Conservation (phyloP, 2,797 vertebrate genomes). For the Hydrolagus colliei region DNA sequence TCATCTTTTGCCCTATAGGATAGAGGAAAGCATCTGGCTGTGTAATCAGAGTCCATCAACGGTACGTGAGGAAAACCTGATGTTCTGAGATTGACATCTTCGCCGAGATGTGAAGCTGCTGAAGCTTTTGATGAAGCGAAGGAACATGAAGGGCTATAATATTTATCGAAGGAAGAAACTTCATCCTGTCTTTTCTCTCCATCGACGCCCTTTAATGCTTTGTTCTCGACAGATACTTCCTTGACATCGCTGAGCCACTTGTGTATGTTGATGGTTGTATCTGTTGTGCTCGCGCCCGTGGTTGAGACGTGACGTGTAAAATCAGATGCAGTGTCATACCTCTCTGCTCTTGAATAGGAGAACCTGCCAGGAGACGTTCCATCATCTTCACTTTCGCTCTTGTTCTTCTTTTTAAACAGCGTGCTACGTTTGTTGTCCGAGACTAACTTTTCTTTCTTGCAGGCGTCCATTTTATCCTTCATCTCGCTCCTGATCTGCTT, state of each 20-base stretch:
- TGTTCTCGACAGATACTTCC: conserved; percentile 51
- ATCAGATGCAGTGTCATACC: conserved; percentile 43
- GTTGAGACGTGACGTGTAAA: conserved; percentile 48
- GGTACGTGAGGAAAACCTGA: conserved; percentile 53
- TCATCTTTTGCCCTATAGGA: background rate
- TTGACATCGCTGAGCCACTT: conserved; percentile 77
- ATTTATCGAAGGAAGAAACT: conserved; percentile 56
- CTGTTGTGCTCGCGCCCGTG: conserved; percentile 45
- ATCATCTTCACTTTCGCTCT: conserved; percentile 58
- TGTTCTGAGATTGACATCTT: conserved; percentile 47
- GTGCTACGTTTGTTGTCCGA: conserved; percentile 85
- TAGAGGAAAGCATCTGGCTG: background rate
- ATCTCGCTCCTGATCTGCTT: conserved; percentile 77
- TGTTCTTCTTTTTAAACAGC: conserved; percentile 88
- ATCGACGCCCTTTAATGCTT: conserved; percentile 47
- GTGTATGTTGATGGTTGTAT: conserved; percentile 58
- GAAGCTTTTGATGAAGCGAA: conserved; percentile 60
- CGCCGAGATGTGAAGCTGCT: conserved; percentile 46
- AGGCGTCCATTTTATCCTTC: conserved; percentile 75
- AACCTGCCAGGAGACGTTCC: conserved; percentile 34
- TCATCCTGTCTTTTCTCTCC: conserved; percentile 47
- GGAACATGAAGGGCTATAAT: conserved; percentile 58
- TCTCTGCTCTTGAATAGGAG: conserved; percentile 38
- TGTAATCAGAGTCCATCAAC: background rate
- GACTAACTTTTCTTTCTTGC: conserved; percentile 80